Evolutionary conservation across 2,113 vertebrate genomes (phyloP).

Genomic region (Halichoeres trimaculatus): DNA sequence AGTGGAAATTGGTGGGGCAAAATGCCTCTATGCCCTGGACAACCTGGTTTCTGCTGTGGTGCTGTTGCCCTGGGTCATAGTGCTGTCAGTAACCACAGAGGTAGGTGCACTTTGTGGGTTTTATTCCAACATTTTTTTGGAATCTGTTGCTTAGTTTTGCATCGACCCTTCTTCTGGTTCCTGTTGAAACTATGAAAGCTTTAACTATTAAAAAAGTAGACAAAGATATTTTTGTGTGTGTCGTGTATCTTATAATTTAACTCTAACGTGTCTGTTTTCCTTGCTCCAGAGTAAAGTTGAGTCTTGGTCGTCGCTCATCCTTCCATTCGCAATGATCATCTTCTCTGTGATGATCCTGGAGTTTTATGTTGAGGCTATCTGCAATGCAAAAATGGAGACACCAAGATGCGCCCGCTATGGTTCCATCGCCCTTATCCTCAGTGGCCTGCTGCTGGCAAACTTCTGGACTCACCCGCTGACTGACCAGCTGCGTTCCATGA

Average conservation of each 20-base stretch:
- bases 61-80: slow-evolving; percentile 93
- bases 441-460: slow-evolving; percentile 92
- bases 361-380: slow-evolving; percentile 96
- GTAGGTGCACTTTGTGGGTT: no score
- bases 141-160: no score
- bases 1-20: slow-evolving; percentile 92
- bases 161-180: no score
- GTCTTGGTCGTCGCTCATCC: slow-evolving; percentile 92
- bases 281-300: slow-evolving; percentile 93
- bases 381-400: slow-evolving; percentile 91
- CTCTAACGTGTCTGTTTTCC: neutral
- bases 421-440: slow-evolving; percentile 87
- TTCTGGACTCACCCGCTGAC: slow-evolving; percentile 97
- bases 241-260: no score
- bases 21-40: slow-evolving; percentile 94
- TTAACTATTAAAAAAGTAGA: neutral
- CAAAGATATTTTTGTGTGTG: no score
- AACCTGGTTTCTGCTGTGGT: slow-evolving; percentile 90
- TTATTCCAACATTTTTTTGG: no score
- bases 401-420: slow-evolving; percentile 90
- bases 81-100: slow-evolving; percentile 93
- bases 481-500: slow-evolving; percentile 91
- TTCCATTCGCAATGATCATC: slow-evolving; percentile 91
- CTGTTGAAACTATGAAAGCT: neutral
- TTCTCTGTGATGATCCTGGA: slow-evolving; percentile 95